Conservation (phyloP, 2,797 vertebrate genomes). For the Glyptemys insculpta region DNA sequence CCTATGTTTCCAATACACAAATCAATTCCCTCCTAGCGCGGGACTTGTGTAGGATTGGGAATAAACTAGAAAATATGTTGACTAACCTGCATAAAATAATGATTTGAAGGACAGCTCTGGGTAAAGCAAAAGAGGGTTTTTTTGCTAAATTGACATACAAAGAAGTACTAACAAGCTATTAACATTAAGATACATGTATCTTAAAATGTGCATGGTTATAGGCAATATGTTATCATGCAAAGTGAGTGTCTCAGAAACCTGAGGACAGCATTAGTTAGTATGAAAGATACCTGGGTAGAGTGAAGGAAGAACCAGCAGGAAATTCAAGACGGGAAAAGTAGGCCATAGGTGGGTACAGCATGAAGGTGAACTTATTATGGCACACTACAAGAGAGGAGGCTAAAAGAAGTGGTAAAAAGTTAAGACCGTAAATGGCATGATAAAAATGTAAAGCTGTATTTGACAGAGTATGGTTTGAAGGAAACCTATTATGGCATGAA, state of each 20-base stretch:
- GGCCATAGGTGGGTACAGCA: not conserved
- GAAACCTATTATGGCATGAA: constrained; percentile 48
- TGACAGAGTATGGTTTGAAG: constrained; percentile 30
- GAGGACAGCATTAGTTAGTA: too few species aligned
- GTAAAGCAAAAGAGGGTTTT: not conserved
- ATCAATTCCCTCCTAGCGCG: not conserved
- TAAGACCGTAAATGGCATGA: not conserved
- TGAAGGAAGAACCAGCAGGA: not conserved
- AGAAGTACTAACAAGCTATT: not conserved
- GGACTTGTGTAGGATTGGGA: not conserved
- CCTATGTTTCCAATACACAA: not conserved
- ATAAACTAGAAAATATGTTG: not conserved
- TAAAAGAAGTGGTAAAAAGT: not conserved
- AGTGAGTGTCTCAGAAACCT: not conserved
- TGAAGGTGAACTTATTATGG: not conserved
- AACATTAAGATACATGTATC: not conserved
- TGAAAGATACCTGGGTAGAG: too few species aligned
- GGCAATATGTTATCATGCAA: too few species aligned
- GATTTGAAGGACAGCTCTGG: not conserved
- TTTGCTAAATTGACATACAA: not conserved
- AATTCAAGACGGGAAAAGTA: not conserved
- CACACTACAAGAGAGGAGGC: not conserved
- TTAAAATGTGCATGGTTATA: not conserved
- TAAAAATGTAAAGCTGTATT: constrained; percentile 28
- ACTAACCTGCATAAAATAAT: not conserved